Base-by-base conservation (phyloP, 1,140 invertebrate species). In the Nephila pilipes region DNA sequence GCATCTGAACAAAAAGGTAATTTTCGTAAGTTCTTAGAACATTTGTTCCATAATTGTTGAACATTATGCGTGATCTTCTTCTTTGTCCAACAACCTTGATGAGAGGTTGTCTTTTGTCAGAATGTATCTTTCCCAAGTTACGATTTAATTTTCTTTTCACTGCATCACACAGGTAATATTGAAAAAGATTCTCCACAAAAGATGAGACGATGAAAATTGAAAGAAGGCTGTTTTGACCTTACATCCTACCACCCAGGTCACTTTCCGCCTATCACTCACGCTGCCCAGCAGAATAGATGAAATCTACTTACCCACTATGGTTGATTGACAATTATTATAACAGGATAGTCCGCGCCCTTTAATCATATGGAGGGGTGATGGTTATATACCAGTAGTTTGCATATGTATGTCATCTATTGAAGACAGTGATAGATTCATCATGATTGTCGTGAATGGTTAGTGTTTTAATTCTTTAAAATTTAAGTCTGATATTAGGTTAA, bases 181-280 rank as follows among this genome's bases (percentile, higher is more conserved):
- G n/a, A n/a, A 14, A 54, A 29, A 54, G 36, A 55, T 25, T 81
- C 38, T 46, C 38, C 46, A 54, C 46, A 81, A 46, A 55, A 46
- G n/a, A 36, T 54, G 79, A 80, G 38, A 80, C 32, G 32, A 36
- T 22, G n/a, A 75, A 58, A 58, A 58, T 20, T n/a, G n/a, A n/a
- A n/a, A 75, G 29, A 32, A 75, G 12, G 25, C 32, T 32, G 12
- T 75, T 75, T 89, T 79, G 87, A 89, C 87, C 87, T 89, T 89
- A 5, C 87, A 79, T 89, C 87, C 87, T 89, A 89, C 87, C 63
- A 55, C 38, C n/a, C n/a, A n/a, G 87, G 87, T 89, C 87, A n/a
- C 69, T 79, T 18, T 38, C 63, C 87, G 69, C 87, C 65, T 89
- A 36, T 54, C 36, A 32, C 87, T 36, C n/a, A 38, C 25, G 58